A percentile compares a stretch with the other conserved stretches of the same genome.
Conservation (phyloP, 1,140 invertebrate genomes). For the Drosophila rufa region DNA sequence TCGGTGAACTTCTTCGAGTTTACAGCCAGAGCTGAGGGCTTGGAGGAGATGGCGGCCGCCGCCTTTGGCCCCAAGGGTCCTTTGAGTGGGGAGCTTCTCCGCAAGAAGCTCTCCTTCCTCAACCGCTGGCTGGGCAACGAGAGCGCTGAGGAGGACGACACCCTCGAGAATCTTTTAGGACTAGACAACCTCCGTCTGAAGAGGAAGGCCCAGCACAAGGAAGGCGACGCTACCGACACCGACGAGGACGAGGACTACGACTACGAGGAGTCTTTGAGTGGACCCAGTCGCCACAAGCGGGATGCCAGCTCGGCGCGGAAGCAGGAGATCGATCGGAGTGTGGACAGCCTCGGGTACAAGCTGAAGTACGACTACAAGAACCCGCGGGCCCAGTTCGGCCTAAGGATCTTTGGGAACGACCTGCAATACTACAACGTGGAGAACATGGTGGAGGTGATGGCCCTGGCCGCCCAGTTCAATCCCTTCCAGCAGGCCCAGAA, state of each 20-base stretch:
- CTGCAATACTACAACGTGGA: slow-evolving; percentile 89
- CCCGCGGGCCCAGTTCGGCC: slow-evolving; percentile 86
- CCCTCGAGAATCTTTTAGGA: slow-evolving; percentile 71
- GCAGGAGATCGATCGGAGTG: slow-evolving; percentile 57
- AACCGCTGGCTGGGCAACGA: slow-evolving; percentile 76
- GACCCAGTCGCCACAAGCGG: slow-evolving; percentile 44
- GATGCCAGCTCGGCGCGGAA: slow-evolving; percentile 36
- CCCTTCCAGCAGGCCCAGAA: slow-evolving; percentile 89
- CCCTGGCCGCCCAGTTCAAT: slow-evolving; percentile 88
- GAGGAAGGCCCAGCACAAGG: slow-evolving; percentile 30
- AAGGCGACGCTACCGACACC: neutral
- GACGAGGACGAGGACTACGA: slow-evolving; percentile 57
- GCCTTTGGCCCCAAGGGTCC: slow-evolving; percentile 92
- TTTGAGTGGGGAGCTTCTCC: slow-evolving; percentile 88
- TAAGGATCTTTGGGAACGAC: slow-evolving; percentile 92
- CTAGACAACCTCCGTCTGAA: slow-evolving; percentile 72
- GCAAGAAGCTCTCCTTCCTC: slow-evolving; percentile 87
- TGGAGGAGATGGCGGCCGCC: slow-evolving; percentile 93
- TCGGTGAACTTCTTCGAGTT: slow-evolving; percentile 92
- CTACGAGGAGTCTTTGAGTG: slow-evolving; percentile 45
- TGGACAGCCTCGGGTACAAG: slow-evolving; percentile 77
- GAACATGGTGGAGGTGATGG: slow-evolving; percentile 89
- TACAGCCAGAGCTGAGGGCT: slow-evolving; percentile 92
- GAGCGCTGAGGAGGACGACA: slow-evolving; percentile 68
- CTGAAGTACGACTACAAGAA: slow-evolving; percentile 86